phyloP scores from a whole-genome alignment of 2,797 vertebrate genomes.

The Cyprinella venusta region DNA sequence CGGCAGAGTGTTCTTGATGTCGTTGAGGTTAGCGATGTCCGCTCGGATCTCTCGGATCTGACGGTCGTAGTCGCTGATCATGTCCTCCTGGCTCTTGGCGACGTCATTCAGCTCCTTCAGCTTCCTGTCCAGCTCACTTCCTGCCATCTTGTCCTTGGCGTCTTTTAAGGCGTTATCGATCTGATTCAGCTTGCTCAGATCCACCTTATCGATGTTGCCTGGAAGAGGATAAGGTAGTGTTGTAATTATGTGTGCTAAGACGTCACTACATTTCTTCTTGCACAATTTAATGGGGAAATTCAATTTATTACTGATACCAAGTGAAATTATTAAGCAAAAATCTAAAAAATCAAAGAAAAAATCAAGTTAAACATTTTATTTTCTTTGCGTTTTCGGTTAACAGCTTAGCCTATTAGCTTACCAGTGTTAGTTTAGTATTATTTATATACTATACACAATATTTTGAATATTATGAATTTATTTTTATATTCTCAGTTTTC shows the following conservation, averaged over 20 bases:
- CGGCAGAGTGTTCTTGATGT: constrained; percentile 94
- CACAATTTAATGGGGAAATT: not conserved
- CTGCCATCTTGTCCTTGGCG: constrained; percentile 89
- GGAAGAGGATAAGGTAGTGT: constrained; percentile 30
- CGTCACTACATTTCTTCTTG: not conserved
- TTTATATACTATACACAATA: not conserved
- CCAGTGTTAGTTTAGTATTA: not conserved
- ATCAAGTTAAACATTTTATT: not conserved
- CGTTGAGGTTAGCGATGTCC: constrained; percentile 94
- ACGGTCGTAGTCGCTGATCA: constrained; percentile 88
- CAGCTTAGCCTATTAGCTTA: not conserved
- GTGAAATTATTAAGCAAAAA: not conserved
- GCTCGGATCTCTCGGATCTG: constrained; percentile 91
- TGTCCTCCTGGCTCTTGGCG: constrained; percentile 86
- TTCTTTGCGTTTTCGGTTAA: not conserved
- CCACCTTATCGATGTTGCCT: constrained; percentile 95
- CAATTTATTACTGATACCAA: not conserved
- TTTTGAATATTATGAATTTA: not conserved
- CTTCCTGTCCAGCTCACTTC: constrained; percentile 87
- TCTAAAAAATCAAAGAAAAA: too few species aligned
- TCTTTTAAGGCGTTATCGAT: constrained; percentile 87
- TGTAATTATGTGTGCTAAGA: not conserved
- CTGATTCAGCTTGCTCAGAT: constrained; percentile 90
- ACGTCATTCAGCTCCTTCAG: constrained; percentile 87
- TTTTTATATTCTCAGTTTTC: not conserved